Conservation (phyloP, 2,888 invertebrate species). For the Torymus texanus region DNA sequence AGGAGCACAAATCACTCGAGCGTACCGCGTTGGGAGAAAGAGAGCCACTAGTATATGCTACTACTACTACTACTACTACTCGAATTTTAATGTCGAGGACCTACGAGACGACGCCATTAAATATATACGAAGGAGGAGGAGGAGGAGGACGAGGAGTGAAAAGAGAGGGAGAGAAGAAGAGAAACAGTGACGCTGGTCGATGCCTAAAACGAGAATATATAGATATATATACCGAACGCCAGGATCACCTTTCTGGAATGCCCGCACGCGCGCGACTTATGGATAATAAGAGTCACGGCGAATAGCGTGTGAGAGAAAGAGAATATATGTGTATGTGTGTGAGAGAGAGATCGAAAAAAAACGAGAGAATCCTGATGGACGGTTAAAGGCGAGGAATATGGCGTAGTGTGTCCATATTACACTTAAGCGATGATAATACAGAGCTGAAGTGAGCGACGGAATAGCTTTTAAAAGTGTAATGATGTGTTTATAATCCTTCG, state of each 20-base stretch:
- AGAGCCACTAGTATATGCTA: not conserved
- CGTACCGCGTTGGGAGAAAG: too few species aligned
- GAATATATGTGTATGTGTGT: not conserved
- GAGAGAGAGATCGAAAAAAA: conserved; percentile 12
- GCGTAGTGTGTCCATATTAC: conserved; percentile 40
- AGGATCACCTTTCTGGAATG: conserved; percentile 43
- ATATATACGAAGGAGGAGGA: not conserved
- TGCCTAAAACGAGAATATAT: conserved; percentile 26
- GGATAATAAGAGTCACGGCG: not conserved
- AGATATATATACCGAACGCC: conserved; percentile 13
- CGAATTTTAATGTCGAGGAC: conserved; percentile 50
- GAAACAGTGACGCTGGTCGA: not conserved
- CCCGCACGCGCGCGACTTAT: not conserved
- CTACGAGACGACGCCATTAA: conserved; percentile 50
- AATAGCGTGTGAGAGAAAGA: not conserved
- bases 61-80: conserved; percentile 53
- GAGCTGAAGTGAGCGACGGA: conserved; percentile 19
- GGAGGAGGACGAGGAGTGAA: not conserved
- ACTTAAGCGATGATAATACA: conserved; percentile 50
- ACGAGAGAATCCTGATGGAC: not conserved
- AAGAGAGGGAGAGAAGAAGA: not conserved
- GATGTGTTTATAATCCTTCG: conserved; percentile 54
- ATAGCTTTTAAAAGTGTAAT: conserved; percentile 54
- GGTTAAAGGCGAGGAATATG: conserved; percentile 24
- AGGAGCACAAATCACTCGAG: conserved; percentile 68